phyloP scores from a whole-genome alignment of 2,113 vertebrate genomes.

The Coryphaenoides rupestris region DNA sequence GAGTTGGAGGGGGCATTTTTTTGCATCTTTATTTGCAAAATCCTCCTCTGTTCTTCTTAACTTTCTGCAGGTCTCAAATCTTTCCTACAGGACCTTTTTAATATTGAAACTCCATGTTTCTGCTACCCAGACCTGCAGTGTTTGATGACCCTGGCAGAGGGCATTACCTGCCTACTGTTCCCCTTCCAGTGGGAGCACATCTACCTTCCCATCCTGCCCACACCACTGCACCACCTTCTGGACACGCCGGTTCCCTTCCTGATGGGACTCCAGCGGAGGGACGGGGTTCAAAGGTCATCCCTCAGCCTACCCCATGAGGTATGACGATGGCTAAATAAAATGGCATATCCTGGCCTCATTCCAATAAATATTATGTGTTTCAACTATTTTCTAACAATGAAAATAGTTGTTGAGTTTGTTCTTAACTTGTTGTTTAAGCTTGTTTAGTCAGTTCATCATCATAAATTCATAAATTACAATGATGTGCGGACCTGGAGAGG shows the following conservation, averaged over 20 bases:
- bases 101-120: not conserved
- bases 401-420: not conserved
- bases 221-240: conserved; percentile 91
- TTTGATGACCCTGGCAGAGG: conserved; percentile 93
- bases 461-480: conserved; percentile 4
- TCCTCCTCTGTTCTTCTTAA: too few species aligned
- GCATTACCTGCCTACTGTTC: conserved; percentile 88
- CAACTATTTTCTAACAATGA: not conserved
- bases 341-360: too few species aligned
- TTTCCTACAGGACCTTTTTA: too few species aligned
- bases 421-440: not conserved
- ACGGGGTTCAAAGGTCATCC: conserved; percentile 89
- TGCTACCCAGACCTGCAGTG: conserved; percentile 86
- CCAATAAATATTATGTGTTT: too few species aligned
- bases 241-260: conserved; percentile 95
- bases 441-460: conserved; percentile 14
- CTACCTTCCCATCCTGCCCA: conserved; percentile 93
- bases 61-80: not conserved
- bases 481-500: conserved; percentile 1
- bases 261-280: conserved; percentile 93
- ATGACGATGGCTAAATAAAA: conserved; percentile 4
- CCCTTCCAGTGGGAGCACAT: conserved; percentile 98
- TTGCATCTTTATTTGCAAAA: too few species aligned
- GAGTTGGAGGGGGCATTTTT: not conserved
- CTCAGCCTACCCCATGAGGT: conserved; percentile 97